phyloP scores from a whole-genome alignment of 2,888 invertebrate species.

The Hypomecis atomaria region DNA sequence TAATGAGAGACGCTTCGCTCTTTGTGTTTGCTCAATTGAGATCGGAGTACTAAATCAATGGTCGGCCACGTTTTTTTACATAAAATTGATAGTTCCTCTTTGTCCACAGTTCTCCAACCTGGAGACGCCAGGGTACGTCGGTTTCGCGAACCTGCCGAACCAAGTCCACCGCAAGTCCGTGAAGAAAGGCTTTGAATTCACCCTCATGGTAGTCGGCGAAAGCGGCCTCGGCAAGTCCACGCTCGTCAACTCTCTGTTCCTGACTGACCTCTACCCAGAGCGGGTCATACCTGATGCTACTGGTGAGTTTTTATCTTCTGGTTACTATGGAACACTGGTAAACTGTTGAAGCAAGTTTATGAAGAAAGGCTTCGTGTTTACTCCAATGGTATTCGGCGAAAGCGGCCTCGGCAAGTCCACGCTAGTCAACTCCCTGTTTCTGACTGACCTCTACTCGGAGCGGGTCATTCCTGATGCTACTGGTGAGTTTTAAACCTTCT shows the following conservation, averaged over 20 bases:
- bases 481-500: no score
- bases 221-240: conserved; percentile 98
- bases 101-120: conserved; percentile 89
- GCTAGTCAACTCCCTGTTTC: no score
- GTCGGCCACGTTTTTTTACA: no score
- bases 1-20: no score
- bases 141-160: conserved; percentile 97
- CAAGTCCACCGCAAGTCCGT: conserved; percentile 98
- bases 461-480: no score
- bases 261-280: conserved; percentile 98
- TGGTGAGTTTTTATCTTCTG: conserved; percentile 84
- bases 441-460: no score
- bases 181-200: conserved; percentile 99
- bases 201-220: conserved; percentile 97
- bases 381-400: no score
- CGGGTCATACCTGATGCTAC: conserved; percentile 94
- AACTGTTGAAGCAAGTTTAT: conserved; percentile 94
- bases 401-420: no score
- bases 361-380: no score
- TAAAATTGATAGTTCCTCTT: not conserved
- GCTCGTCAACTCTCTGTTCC: conserved; percentile 96
- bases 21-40: no score
- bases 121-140: conserved; percentile 95
- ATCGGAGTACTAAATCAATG: no score
- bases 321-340: no score